Percentiles rank a stretch among this genome's conserved stretches.
phyloP scores from a whole-genome alignment of 2,113 vertebrate species.

The Coregonus clupeaformis region DNA sequence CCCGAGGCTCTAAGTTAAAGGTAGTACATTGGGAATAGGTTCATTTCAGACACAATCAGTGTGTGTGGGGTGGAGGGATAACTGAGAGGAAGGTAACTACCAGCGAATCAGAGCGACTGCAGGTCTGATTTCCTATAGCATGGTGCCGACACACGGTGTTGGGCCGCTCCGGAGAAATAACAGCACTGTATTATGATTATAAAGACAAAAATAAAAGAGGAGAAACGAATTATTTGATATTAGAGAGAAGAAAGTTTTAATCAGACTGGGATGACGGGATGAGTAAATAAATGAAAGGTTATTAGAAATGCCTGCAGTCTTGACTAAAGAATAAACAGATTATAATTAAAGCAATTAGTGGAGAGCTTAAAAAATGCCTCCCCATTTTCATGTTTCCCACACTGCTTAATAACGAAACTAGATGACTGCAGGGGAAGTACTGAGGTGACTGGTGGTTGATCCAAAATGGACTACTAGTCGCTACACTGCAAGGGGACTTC shows the following conservation, averaged over 20 bases:
- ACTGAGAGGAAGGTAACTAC: not conserved
- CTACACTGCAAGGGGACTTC: too few relatives aligned
- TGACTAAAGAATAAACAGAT: slow-evolving; percentile 82
- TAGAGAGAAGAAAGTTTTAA: slow-evolving; percentile 71
- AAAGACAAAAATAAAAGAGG: not conserved
- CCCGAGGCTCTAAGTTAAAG: too few relatives aligned
- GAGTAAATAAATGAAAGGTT: slow-evolving; percentile 81
- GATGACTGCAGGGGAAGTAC: slow-evolving; percentile 54
- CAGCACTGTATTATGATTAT: slow-evolving; percentile 31
- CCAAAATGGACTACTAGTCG: too few relatives aligned
- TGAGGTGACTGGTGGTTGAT: not conserved
- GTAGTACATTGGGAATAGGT: too few relatives aligned
- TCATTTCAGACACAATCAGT: too few relatives aligned
- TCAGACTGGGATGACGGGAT: slow-evolving; percentile 72
- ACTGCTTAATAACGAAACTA: slow-evolving; percentile 65
- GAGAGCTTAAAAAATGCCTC: slow-evolving; percentile 52
- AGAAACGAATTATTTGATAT: slow-evolving; percentile 50
- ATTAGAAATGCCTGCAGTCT: slow-evolving; percentile 77
- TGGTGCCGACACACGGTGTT: slow-evolving; percentile 36
- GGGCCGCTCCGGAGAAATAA: slow-evolving; percentile 15
- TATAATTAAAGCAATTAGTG: slow-evolving; percentile 75
- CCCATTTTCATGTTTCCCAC: slow-evolving; percentile 44
- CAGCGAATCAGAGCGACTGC: slow-evolving; percentile 35
- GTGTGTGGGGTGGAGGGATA: not conserved
- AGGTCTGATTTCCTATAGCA: slow-evolving; percentile 33